phyloP scores from a whole-genome alignment of 2,113 vertebrate genomes.

The Motacilla alba region DNA sequence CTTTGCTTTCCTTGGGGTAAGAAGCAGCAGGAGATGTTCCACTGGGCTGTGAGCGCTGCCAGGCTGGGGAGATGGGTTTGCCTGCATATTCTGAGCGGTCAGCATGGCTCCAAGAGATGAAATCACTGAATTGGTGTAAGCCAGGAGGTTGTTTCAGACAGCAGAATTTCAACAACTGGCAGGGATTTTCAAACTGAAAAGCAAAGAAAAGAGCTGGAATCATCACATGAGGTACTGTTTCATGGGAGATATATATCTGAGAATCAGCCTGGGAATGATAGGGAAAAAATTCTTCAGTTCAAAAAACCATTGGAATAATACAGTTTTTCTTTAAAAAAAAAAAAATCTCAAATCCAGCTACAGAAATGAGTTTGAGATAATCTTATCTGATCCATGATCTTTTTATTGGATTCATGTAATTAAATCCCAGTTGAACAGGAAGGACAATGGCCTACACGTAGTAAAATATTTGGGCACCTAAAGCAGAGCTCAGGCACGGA shows the following conservation, averaged over 20 bases:
- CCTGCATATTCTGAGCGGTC: not conserved
- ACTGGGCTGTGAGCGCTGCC: not conserved
- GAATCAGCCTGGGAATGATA: not conserved
- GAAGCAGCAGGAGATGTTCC: not conserved
- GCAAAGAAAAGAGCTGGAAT: not conserved
- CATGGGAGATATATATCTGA: not conserved
- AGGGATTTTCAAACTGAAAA: not conserved
- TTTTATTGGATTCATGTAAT: not conserved
- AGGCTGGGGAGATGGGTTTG: fast-evolving
- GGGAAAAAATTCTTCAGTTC: not conserved
- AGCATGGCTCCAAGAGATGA: not conserved
- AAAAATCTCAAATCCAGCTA: not conserved
- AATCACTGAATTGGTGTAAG: not conserved
- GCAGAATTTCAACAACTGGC: not conserved
- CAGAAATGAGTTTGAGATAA: not conserved
- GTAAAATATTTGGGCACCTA: not conserved
- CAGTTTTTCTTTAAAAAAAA: not conserved
- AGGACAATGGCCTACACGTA: not conserved
- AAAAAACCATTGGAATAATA: not conserved
- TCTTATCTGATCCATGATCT: not conserved
- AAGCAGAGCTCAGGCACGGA: not conserved
- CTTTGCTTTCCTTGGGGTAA: not conserved
- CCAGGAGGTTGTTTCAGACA: not conserved
- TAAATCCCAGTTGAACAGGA: not conserved
- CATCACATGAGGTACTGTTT: not conserved